Evolutionary conservation across 2,888 invertebrate genomes (phyloP), one percentile per base, ranked within the genome.

Genomic region (Agrotis segetum): DNA sequence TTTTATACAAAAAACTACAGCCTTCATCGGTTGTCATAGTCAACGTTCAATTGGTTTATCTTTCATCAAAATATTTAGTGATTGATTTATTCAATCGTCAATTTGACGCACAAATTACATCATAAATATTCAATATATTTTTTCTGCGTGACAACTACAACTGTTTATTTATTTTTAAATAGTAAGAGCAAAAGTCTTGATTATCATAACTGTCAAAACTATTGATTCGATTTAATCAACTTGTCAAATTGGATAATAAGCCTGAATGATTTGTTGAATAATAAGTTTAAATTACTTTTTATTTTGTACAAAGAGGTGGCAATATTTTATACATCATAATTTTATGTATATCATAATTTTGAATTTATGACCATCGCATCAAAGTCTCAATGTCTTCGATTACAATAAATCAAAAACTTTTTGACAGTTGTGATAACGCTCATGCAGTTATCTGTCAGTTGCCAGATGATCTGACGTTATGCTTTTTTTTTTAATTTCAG

Each of bases 401-500:
- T 1, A 2, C 0, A n/a, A 21, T 24, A 9, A 24, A n/a, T 46
- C 14, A 16, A 40, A 55, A n/a, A 52, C 13, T 2, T 63, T 34
- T 62, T 67, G 58, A 56, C 73, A 63, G 53, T 53, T 64, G 17
- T 13, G 17, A 11, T 55, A 29, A 29, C 29, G 5, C 29, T 29
- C 55, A 17, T 55, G 17, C 9, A 55, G 29, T 29, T n/a, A 47
- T 16, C 55, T 71, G 62, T 66, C 21, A 24, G 34, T 56, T 56
- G 55, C 47, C 71, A 63, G 47, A 52, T 65, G 16, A 44, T 14
- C 52, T 71, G 67, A 72, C 24, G 40, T 34, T 50, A 53, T 21
- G 62, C 58, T 78, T 81, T 67, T 53, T 53, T 56, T 84, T 82
- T 85, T 87, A 85, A 86, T 96, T 96, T 19, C 96, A 97, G 97